Evolutionary conservation across 1,140 invertebrate species (phyloP).

Genomic region (Drosophila truncata): DNA sequence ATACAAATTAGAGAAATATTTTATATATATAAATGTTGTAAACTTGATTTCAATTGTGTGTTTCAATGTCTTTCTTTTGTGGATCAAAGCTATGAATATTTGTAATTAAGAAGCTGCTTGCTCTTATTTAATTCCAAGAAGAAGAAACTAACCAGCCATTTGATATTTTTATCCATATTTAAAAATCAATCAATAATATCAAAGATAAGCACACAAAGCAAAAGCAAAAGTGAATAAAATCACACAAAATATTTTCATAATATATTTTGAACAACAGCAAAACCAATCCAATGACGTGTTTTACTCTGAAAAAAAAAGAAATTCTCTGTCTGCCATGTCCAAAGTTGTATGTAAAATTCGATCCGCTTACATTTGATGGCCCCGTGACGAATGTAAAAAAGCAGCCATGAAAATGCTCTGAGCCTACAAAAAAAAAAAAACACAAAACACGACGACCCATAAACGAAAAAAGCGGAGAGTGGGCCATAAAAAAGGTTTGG

Average conservation of each 20-base stretch:
- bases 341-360: constrained; percentile 41
- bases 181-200: constrained; percentile 16
- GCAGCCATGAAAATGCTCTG: constrained; percentile 52
- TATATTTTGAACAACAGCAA: constrained; percentile 35
- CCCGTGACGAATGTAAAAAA: constrained; percentile 63
- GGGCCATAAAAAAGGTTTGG: constrained; percentile 46
- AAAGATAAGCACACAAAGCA: not conserved
- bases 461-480: constrained; percentile 27
- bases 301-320: constrained; percentile 29
- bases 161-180: constrained; percentile 36
- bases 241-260: constrained; percentile 44
- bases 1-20: constrained; percentile 14
- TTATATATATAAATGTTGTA: constrained; percentile 34
- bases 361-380: constrained; percentile 53
- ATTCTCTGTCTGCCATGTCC: constrained; percentile 1
- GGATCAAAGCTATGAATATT: not conserved
- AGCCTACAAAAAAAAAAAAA: constrained; percentile 15
- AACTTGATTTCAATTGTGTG: not conserved
- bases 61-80: not conserved
- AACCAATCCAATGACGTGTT: constrained; percentile 28
- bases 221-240: constrained; percentile 40
- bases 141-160: constrained; percentile 3
- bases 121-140: constrained; percentile 1
- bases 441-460: constrained; percentile 26
- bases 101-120: constrained; percentile 9